Conservation (phyloP, 2,888 invertebrate genomes). For the Dioctria linearis region DNA sequence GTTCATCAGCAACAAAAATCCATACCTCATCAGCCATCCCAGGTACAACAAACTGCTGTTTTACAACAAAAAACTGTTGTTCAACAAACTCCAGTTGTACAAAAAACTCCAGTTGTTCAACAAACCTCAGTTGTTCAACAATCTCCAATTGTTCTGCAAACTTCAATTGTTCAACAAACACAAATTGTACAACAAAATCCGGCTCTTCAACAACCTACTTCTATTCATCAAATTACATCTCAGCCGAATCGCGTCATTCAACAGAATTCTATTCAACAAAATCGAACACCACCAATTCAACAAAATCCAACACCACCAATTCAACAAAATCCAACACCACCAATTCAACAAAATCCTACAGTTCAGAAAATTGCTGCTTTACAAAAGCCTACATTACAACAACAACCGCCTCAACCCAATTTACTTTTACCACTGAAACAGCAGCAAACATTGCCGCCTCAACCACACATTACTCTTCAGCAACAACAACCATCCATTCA, state of each 20-base stretch:
- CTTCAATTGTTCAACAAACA: not conserved
- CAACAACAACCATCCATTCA: slow-evolving; percentile 14
- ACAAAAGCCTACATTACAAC: not conserved
- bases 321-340: not conserved
- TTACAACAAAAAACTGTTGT: slow-evolving; percentile 60
- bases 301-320: not conserved
- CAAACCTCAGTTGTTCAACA: slow-evolving; percentile 8
- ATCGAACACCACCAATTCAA: slow-evolving; percentile 4
- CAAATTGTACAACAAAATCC: not conserved
- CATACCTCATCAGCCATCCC: not conserved
- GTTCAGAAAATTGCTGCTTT: not conserved
- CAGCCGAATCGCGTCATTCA: slow-evolving; percentile 21
- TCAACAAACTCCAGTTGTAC: not conserved
- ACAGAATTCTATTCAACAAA: slow-evolving; percentile 26
- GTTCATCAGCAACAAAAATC: slow-evolving; percentile 1
- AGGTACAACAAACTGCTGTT: slow-evolving; percentile 6
- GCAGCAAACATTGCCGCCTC: not conserved
- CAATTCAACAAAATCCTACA: slow-evolving; percentile 4
- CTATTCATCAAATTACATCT: not conserved
- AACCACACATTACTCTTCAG: slow-evolving; percentile 28
- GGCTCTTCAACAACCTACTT: not conserved
- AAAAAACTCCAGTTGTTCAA: slow-evolving; percentile 23
- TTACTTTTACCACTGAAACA: not conserved
- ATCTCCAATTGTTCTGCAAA: not conserved
- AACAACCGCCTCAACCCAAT: not conserved